Evolutionary conservation across 2,797 vertebrate genomes (phyloP).

Genomic region (Premnoplex brunnescens): DNA sequence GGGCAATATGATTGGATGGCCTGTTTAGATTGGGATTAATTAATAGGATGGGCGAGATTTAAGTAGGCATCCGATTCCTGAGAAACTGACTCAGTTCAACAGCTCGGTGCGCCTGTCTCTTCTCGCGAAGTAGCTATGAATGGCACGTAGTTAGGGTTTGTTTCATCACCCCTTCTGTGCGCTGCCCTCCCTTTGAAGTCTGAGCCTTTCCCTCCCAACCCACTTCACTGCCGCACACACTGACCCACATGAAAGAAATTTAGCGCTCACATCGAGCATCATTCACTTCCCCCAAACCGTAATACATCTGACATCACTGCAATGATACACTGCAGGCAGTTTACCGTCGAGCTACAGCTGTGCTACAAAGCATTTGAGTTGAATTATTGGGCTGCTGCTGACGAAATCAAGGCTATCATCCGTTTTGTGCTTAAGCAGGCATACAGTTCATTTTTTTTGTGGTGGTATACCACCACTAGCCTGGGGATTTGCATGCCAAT

Average conservation of each 20-base stretch:
- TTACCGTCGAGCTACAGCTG: background rate
- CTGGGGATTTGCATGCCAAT: rapidly evolving
- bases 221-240: background rate
- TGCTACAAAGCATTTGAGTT: background rate
- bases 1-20: background rate
- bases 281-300: background rate
- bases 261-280: background rate
- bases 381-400: background rate
- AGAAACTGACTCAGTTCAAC: background rate
- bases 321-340: background rate
- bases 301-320: background rate
- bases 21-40: background rate
- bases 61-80: background rate
- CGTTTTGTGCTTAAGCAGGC: background rate
- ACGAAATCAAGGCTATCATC: background rate
- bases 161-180: slow-evolving; percentile 10
- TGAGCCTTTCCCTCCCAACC: background rate
- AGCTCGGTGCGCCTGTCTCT: background rate
- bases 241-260: slow-evolving; percentile 48
- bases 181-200: slow-evolving; percentile 51
- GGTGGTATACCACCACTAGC: background rate
- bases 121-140: slow-evolving; percentile 37
- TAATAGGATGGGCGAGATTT: background rate
- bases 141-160: slow-evolving; percentile 16
- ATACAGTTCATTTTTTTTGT: background rate